Percentiles rank a stretch among this genome's conserved stretches.
Evolutionary conservation across 2,888 invertebrate species (phyloP).

Genomic region (Coenonympha arcania): DNA sequence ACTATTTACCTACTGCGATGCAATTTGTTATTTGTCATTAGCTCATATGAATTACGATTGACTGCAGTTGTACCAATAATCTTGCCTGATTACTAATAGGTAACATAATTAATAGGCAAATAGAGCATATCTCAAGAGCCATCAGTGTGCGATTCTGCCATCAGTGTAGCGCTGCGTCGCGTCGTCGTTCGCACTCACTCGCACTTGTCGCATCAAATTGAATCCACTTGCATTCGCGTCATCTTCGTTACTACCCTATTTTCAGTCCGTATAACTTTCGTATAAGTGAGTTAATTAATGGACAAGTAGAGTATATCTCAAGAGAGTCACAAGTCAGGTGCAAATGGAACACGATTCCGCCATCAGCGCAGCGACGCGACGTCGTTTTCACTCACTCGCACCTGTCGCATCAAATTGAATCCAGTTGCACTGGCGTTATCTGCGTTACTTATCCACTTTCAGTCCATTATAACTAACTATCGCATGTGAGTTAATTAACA

Average conservation of each 20-base stretch:
- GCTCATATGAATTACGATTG: no score
- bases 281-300: no score
- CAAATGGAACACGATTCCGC: conserved; percentile 70
- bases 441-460: conserved; percentile 35
- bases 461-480: no score
- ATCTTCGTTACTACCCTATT: conserved; percentile 38
- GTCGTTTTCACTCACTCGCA: conserved; percentile 34
- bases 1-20: no score
- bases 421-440: conserved; percentile 53
- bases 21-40: no score
- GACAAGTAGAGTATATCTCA: conserved; percentile 40
- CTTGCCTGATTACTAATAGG: no score
- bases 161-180: conserved; percentile 60
- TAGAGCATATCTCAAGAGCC: conserved; percentile 45
- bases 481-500: no score
- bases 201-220: conserved; percentile 54
- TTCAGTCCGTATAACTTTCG: no score
- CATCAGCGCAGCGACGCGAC: conserved; percentile 63
- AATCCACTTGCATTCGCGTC: conserved; percentile 56
- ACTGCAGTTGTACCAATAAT: no score
- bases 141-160: conserved; percentile 72
- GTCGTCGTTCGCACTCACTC: conserved; percentile 39
- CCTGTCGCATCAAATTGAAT: conserved; percentile 61
- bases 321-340: conserved; percentile 51
- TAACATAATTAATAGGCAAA: conserved; percentile 15